A percentile compares a stretch with the other conserved stretches of the same genome.
Conservation (phyloP, 2,797 vertebrate genomes). For the Enteromius viviparus region DNA sequence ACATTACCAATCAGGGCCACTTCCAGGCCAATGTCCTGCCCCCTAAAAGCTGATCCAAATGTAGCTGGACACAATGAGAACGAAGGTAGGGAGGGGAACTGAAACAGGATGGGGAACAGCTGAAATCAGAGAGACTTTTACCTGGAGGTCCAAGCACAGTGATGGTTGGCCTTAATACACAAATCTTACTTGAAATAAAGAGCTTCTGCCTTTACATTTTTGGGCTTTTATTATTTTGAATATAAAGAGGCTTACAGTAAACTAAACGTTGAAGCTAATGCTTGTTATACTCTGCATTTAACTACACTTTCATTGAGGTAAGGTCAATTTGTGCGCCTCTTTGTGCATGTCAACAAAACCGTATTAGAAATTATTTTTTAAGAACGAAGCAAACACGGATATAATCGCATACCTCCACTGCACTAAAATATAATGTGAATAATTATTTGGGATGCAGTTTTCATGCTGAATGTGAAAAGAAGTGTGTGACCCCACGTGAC, state of each 20-base stretch:
- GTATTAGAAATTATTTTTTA: neutral
- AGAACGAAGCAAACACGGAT: neutral
- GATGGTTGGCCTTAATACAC: slow-evolving; percentile 15
- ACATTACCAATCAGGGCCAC: slow-evolving; percentile 93
- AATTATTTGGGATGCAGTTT: neutral
- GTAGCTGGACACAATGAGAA: slow-evolving; percentile 49
- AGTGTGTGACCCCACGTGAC: neutral
- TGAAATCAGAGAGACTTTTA: neutral
- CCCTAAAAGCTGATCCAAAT: slow-evolving; percentile 76
- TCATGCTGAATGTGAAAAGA: neutral
- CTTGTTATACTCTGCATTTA: neutral
- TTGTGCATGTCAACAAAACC: neutral
- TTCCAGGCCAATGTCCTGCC: slow-evolving; percentile 94
- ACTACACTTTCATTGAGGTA: neutral
- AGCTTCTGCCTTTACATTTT: slow-evolving; percentile 12
- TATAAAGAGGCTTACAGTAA: neutral
- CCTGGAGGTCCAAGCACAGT: neutral
- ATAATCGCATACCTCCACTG: neutral
- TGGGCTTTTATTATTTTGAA: slow-evolving; percentile 13
- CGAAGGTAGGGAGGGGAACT: neutral
- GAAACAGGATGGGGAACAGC: slow-evolving; percentile 9
- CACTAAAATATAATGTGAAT: neutral
- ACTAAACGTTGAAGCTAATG: neutral
- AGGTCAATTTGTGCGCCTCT: neutral
- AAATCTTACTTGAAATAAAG: slow-evolving; percentile 40